Evolutionary conservation across 2,797 vertebrate genomes (phyloP).

Genomic region (Scyliorhinus canicula): DNA sequence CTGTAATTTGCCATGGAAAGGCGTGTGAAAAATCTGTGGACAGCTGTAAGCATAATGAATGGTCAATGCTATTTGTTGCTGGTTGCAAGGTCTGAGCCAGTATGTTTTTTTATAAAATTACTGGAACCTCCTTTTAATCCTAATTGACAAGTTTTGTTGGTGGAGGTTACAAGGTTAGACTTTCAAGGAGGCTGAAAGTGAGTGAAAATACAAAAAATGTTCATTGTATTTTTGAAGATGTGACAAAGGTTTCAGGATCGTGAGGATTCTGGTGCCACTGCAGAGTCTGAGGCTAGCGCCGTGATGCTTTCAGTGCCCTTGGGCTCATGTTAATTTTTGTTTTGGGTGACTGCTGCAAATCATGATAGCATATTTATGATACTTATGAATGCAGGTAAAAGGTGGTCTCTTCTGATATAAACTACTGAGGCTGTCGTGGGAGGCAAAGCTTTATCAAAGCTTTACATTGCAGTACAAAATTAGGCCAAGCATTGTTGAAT

Average conservation of each 20-base stretch:
- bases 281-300: not conserved
- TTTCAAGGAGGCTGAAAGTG: not conserved
- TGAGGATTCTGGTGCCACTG: not conserved
- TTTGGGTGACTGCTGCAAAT: not conserved
- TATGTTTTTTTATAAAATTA: not conserved
- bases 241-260: not conserved
- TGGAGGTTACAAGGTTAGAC: not conserved
- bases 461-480: not conserved
- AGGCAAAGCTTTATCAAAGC: not conserved
- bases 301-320: not conserved
- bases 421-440: not conserved
- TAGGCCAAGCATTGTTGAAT: not conserved
- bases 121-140: not conserved
- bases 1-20: not conserved
- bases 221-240: not conserved
- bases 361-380: not conserved
- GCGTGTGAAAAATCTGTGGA: not conserved
- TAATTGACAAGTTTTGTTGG: slow-evolving; percentile 14
- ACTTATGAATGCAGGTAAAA: not conserved
- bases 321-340: not conserved
- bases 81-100: not conserved
- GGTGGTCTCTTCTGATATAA: not conserved
- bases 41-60: not conserved
- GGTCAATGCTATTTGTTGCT: not conserved
- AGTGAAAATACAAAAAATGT: not conserved